Conservation (phyloP, 2,797 vertebrate genomes). For the Silurus aristotelis region DNA sequence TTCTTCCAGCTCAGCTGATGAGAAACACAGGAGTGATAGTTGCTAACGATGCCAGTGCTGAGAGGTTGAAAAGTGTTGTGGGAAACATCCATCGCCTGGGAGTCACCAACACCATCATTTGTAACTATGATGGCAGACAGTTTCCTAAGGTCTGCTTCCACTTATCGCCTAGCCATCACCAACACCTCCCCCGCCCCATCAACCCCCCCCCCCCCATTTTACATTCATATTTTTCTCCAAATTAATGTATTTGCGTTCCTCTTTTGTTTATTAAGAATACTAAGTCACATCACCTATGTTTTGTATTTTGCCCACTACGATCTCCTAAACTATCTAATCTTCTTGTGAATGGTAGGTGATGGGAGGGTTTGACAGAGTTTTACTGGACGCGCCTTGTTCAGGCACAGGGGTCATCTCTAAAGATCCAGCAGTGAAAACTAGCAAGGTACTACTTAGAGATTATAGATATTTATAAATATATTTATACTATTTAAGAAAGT, state of each 20-base stretch:
- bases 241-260: neutral
- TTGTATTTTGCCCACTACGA: neutral
- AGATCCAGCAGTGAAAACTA: constrained; percentile 95
- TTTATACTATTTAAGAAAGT: neutral
- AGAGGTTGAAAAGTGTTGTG: constrained; percentile 90
- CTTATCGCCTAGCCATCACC: neutral
- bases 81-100: constrained; percentile 95
- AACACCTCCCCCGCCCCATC: too few relatives aligned
- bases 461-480: too few relatives aligned
- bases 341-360: constrained; percentile 77
- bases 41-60: constrained; percentile 88
- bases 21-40: constrained; percentile 94
- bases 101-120: constrained; percentile 88
- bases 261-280: neutral
- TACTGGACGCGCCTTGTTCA: constrained; percentile 96
- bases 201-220: neutral
- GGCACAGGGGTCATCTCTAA: constrained; percentile 96
- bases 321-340: neutral
- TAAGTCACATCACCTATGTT: neutral
- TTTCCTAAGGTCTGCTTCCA: constrained; percentile 85
- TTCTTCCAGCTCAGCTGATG: constrained; percentile 89
- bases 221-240: too few relatives aligned
- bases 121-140: constrained; percentile 91
- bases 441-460: constrained; percentile 75
- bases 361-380: constrained; percentile 92